Percentiles rank a stretch among this genome's conserved stretches.
phyloP scores from a whole-genome alignment of 2,797 vertebrate genomes.

The Enteromius mattozi region DNA sequence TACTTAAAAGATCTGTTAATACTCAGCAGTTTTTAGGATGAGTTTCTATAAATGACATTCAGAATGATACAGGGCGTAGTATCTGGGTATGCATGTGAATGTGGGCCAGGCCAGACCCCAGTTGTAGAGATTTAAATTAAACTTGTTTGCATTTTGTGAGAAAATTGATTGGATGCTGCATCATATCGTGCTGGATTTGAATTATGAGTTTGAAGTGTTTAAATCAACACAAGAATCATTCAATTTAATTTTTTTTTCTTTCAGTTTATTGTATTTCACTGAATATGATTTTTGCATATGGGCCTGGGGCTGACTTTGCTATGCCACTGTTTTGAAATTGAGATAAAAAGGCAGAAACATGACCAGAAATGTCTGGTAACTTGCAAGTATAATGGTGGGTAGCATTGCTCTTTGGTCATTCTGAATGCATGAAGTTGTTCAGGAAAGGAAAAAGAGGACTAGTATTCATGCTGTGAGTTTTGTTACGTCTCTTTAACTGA shows the following conservation, averaged over 20 bases:
- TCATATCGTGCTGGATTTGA: too few relatives aligned
- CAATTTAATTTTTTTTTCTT: too few relatives aligned
- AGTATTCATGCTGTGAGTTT: neutral
- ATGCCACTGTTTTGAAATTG: too few relatives aligned
- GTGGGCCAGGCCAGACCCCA: neutral
- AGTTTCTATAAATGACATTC: neutral
- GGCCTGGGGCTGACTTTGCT: too few relatives aligned
- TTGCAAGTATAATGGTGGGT: neutral
- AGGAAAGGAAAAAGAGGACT: neutral
- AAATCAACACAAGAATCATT: too few relatives aligned
- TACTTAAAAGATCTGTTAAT: slow-evolving; percentile 15
- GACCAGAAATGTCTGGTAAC: neutral
- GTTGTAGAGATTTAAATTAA: too few relatives aligned
- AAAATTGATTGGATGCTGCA: too few relatives aligned
- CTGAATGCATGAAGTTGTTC: neutral
- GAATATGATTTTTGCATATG: too few relatives aligned
- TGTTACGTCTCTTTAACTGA: neutral
- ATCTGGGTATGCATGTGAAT: neutral
- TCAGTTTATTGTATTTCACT: too few relatives aligned
- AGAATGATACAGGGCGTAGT: neutral
- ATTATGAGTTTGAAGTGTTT: too few relatives aligned
- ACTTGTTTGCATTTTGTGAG: too few relatives aligned
- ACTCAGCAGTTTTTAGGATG: neutral
- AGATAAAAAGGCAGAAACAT: too few relatives aligned
- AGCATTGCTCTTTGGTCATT: neutral